Base-by-base conservation (phyloP, 2,113 vertebrate species). In the Rutilus rutilus region DNA sequence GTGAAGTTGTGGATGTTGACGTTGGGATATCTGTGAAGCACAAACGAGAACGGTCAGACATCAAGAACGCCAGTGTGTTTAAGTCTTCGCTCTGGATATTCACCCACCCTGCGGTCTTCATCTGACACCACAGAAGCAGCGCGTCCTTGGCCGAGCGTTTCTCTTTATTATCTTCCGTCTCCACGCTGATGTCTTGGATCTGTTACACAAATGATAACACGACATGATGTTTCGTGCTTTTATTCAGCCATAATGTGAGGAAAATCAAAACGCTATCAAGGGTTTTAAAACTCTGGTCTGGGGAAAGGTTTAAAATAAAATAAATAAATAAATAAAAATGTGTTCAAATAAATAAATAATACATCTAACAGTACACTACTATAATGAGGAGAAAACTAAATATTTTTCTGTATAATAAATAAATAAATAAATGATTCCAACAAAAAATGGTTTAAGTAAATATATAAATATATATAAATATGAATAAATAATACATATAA, bases 1-100 rank as follows among this genome's bases (percentile, higher is more conserved):
- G 95, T 97, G 84, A 99, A 99, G 93, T 99, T 99, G 94, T 97
- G 98, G 89, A 99, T 99, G 92, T 99, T 99, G 90, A 99, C 97
- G 0, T 99, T 99, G 71, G 97, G 95, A 90, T 99, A 99, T 17
- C 98, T 99, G 94, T 4, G 69, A 88, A 67, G 8, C 7, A 42
- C 85, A 90, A 30, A 23, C 1, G 21, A 5, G 23, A 69, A 25
- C 36, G 17, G 75, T 36, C 14, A 25, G 54, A 30, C 14, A 11
- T 10, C 4, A 17, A 1, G 4, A 17, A 4, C 25, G 8, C 23
- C 3, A 2, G 2, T 15, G 0, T 2, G 39, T 62, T 17, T 39
- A 11, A 4, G 54, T 42, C 17, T 39, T 54, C 2, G 1, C 4
- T 54, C 50, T 54, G 47, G 39, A 27, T 15, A 60, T 8, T 6